Evolutionary conservation across 2,797 vertebrate genomes (phyloP).

Genomic region (Chelonia mydas): DNA sequence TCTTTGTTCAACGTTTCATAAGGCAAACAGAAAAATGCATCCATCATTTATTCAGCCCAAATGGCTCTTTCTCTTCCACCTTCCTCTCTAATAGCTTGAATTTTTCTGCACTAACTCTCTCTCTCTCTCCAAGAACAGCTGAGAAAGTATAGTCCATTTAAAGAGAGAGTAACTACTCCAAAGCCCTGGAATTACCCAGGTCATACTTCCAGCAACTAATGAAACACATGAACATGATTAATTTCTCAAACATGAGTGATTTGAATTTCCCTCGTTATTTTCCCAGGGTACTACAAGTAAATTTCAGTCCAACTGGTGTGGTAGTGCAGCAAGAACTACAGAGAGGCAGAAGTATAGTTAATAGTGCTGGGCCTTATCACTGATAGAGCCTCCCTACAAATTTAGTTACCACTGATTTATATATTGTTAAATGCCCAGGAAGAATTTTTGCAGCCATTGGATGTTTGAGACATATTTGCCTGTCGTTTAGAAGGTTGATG

Average conservation of each 20-base stretch:
- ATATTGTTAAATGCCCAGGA: not conserved
- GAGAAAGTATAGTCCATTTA: fast-evolving
- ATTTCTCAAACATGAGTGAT: not conserved
- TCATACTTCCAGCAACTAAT: not conserved
- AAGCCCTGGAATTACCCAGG: not conserved
- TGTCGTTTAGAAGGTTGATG: not conserved
- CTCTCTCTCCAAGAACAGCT: not conserved
- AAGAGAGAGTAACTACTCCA: not conserved
- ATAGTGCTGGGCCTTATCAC: not conserved
- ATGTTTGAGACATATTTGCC: not conserved
- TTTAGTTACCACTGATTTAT: not conserved
- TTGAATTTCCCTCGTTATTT: conserved; percentile 12
- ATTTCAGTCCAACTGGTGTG: not conserved
- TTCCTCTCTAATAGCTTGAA: not conserved
- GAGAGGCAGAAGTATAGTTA: not conserved
- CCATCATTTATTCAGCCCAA: not conserved
- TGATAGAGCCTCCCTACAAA: not conserved
- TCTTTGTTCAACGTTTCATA: conserved; percentile 13
- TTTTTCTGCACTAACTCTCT: not conserved
- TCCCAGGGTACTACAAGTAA: not conserved
- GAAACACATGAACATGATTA: not conserved
- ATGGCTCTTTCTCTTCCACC: not conserved
- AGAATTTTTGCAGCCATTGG: not conserved
- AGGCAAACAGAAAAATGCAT: not conserved
- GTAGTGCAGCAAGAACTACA: not conserved